phyloP scores from a whole-genome alignment of 2,888 invertebrate species.

The Drosophila monieri region DNA sequence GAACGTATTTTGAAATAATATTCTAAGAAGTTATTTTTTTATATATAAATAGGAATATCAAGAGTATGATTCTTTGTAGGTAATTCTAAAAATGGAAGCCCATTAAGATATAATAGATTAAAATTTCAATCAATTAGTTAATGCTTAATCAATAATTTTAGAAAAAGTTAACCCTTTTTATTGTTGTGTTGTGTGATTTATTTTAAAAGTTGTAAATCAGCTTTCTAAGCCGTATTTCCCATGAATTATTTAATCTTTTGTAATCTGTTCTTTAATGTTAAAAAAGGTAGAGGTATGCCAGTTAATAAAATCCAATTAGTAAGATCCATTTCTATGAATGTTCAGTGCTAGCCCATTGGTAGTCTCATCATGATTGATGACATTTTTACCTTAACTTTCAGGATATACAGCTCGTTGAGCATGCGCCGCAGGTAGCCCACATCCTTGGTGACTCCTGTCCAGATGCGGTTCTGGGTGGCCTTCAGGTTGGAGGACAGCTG shows the following conservation, averaged over 20 bases:
- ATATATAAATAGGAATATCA: too few relatives aligned
- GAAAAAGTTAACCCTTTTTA: too few relatives aligned
- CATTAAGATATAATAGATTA: background rate
- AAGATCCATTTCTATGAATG: background rate
- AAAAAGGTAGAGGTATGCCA: too few relatives aligned
- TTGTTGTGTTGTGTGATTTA: too few relatives aligned
- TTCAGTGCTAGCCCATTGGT: slow-evolving; percentile 18
- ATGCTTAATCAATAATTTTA: too few relatives aligned
- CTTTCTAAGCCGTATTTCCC: background rate
- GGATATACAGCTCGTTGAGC: slow-evolving; percentile 92
- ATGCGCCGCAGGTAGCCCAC: slow-evolving; percentile 89
- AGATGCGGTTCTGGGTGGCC: slow-evolving; percentile 90
- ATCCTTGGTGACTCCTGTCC: slow-evolving; percentile 90
- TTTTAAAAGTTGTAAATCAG: too few relatives aligned
- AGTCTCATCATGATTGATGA: background rate
- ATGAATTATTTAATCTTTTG: background rate
- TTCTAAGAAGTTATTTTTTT: too few relatives aligned
- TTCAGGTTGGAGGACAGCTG: slow-evolving; percentile 91
- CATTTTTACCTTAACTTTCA: slow-evolving; percentile 89
- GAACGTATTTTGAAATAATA: too few relatives aligned
- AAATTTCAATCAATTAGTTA: too few relatives aligned
- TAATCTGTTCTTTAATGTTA: too few relatives aligned
- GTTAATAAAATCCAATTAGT: background rate
- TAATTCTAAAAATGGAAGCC: background rate
- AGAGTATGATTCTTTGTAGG: background rate